These are phyloP conservation scores for Mormyrus hasselquistii DNA, from an alignment of 2,797 vertebrate genomes.

Conservation along the genomic window DNA sequence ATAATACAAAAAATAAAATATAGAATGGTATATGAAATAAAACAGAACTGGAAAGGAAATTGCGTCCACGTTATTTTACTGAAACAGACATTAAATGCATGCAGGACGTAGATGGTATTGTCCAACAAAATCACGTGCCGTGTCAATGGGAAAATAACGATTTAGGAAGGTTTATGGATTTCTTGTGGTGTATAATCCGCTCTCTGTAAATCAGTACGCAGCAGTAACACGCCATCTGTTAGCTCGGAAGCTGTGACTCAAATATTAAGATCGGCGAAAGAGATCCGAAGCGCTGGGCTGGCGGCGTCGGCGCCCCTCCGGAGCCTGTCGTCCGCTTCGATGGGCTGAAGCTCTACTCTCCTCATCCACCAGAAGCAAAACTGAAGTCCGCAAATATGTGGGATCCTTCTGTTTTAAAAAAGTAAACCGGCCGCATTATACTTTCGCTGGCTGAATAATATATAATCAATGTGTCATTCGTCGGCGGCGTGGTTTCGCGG, in stretches of 20 bases:
- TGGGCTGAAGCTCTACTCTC: slow-evolving; percentile 20
- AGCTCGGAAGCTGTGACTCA: slow-evolving; percentile 33
- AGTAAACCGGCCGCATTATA: background rate
- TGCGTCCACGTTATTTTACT: background rate
- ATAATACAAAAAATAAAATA: background rate
- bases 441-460: slow-evolving; percentile 11
- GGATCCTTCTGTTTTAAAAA: slow-evolving; percentile 7
- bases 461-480: background rate
- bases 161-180: slow-evolving; percentile 31
- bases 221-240: slow-evolving; percentile 52
- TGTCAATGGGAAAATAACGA: slow-evolving; percentile 18
- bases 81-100: slow-evolving; percentile 3
- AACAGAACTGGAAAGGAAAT: background rate
- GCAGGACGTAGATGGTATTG: slow-evolving; percentile 16
- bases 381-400: slow-evolving; percentile 30
- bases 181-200: slow-evolving; percentile 38
- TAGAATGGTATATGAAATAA: background rate
- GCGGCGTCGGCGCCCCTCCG: slow-evolving; percentile 23
- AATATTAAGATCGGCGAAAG: slow-evolving; percentile 31
- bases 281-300: slow-evolving; percentile 16
- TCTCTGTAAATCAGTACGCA: slow-evolving; percentile 31
- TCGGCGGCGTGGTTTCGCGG: background rate
- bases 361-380: slow-evolving; percentile 24
- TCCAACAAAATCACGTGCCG: slow-evolving; percentile 22
- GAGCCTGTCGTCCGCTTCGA: slow-evolving; percentile 18